Conservation (phyloP, 2,113 vertebrate genomes). For the Turnix velox region DNA sequence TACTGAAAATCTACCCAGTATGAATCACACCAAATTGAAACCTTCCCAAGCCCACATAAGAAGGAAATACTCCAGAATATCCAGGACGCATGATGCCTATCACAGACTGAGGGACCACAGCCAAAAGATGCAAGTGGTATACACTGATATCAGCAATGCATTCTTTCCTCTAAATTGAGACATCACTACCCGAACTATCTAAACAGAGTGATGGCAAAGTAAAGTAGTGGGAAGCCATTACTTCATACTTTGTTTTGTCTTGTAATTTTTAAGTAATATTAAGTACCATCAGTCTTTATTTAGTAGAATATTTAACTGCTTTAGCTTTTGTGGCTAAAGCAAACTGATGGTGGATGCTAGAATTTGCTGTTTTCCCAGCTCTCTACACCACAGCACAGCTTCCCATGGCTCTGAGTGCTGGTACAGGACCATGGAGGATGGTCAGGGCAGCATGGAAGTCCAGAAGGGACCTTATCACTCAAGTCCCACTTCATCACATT, state of each 20-base stretch:
- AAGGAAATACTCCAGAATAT: neutral
- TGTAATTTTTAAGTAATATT: neutral
- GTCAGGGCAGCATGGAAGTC: neutral
- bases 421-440: rapidly evolving
- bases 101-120: neutral
- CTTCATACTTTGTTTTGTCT: neutral
- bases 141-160: neutral
- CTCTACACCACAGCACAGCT: neutral
- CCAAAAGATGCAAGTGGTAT: neutral
- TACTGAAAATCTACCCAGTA: neutral
- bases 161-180: neutral
- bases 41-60: rapidly evolving
- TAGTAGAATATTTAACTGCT: neutral
- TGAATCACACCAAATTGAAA: neutral
- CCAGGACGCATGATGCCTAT: too few species aligned
- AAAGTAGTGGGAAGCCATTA: neutral
- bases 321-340: neutral
- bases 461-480: neutral
- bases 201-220: neutral
- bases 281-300: neutral
- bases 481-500: neutral
- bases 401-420: neutral
- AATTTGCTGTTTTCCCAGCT: neutral
- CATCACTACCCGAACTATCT: rapidly evolving
- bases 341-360: neutral